These are phyloP conservation scores for Xestoiulus laeticollis DNA, from an alignment of 2,888 invertebrate genomes.

Conservation along the genomic window DNA sequence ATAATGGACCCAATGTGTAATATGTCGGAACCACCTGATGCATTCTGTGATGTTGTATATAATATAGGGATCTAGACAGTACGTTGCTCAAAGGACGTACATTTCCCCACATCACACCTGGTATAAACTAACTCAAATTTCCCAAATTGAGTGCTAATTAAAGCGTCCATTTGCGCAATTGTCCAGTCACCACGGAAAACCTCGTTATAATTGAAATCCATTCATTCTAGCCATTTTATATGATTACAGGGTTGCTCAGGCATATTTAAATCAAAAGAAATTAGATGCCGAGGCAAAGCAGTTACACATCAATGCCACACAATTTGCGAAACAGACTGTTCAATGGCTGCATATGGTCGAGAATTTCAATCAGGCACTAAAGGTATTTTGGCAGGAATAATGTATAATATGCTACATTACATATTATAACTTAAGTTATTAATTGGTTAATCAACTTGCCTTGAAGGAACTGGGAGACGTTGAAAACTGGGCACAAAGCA, in stretches of 20 bases:
- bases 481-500: constrained; percentile 97
- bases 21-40: no score
- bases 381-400: constrained; percentile 60
- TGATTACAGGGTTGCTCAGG: constrained; percentile 87
- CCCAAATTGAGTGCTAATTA: no score
- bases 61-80: no score
- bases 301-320: constrained; percentile 90
- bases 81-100: no score
- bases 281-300: constrained; percentile 97
- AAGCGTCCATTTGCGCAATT: no score
- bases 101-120: no score
- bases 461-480: constrained; percentile 91
- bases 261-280: constrained; percentile 97
- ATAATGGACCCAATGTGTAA: neutral
- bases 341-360: constrained; percentile 91
- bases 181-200: no score
- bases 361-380: constrained; percentile 68
- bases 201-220: neutral
- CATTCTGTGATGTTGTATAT: no score
- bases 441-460: neutral
- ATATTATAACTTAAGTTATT: neutral
- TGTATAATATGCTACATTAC: neutral
- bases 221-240: constrained; percentile 57
- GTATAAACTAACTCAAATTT: no score
- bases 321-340: constrained; percentile 95